Percentiles rank a stretch among this genome's conserved stretches.
phyloP scores from a whole-genome alignment of 2,797 vertebrate species.

The Taenioides sp. region DNA sequence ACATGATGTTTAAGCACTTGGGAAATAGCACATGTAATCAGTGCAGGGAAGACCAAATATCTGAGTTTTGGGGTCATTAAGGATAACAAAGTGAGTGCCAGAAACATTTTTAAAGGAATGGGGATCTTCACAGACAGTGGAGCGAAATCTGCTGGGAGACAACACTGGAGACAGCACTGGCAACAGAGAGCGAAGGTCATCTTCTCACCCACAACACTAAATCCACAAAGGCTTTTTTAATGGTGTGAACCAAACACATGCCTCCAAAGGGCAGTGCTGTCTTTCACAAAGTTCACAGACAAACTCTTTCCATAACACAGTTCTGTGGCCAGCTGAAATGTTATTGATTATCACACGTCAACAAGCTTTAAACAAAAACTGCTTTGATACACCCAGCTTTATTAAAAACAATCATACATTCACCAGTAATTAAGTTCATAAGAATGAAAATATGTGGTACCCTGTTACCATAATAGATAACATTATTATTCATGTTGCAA shows the following conservation, averaged over 20 bases:
- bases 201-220: slow-evolving; percentile 56
- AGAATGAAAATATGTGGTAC: slow-evolving; percentile 8
- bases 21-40: slow-evolving; percentile 34
- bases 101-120: slow-evolving; percentile 38
- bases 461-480: slow-evolving; percentile 19
- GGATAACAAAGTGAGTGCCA: slow-evolving; percentile 41
- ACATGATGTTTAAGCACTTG: slow-evolving; percentile 18
- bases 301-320: slow-evolving; percentile 36
- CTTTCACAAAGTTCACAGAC: slow-evolving; percentile 39
- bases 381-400: slow-evolving; percentile 44
- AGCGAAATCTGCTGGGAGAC: slow-evolving; percentile 44
- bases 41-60: slow-evolving; percentile 28
- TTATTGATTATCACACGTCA: slow-evolving; percentile 25
- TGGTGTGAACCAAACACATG: slow-evolving; percentile 57
- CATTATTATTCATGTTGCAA: slow-evolving; percentile 23
- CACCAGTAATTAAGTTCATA: slow-evolving; percentile 15
- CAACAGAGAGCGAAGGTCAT: slow-evolving; percentile 58
- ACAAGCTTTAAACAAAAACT: slow-evolving; percentile 24
- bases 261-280: slow-evolving; percentile 56
- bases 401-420: slow-evolving; percentile 47
- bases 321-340: slow-evolving; percentile 34
- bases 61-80: slow-evolving; percentile 36
- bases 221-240: slow-evolving; percentile 67
- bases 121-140: slow-evolving; percentile 28
- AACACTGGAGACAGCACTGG: slow-evolving; percentile 50